Evolutionary conservation across 2,888 invertebrate species (phyloP).

Genomic region (Leuctra nigra): DNA sequence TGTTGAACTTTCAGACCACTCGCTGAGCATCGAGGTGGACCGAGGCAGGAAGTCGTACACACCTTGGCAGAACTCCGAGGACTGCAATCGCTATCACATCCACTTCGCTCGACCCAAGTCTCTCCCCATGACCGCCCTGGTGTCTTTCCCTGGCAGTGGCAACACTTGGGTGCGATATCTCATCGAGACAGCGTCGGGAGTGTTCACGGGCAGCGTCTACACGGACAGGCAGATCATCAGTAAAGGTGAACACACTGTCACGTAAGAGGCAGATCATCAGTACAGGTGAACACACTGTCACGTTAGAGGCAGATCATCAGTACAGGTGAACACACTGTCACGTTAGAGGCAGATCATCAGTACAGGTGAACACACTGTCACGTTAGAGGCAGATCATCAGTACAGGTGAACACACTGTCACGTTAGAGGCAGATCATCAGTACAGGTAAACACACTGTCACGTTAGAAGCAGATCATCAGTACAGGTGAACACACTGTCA

Average conservation of each 20-base stretch:
- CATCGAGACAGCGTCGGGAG: slow-evolving; percentile 35
- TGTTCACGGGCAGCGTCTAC: slow-evolving; percentile 37
- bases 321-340: no score
- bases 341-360: no score
- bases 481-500: no score
- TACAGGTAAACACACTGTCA: no score
- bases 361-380: no score
- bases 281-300: not conserved
- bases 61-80: slow-evolving; percentile 32
- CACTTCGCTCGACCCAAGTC: slow-evolving; percentile 33
- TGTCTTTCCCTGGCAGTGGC: slow-evolving; percentile 36
- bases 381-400: no score
- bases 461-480: no score
- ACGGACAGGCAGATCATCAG: slow-evolving; percentile 33
- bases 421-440: no score
- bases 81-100: slow-evolving; percentile 32
- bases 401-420: no score
- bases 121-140: slow-evolving; percentile 33
- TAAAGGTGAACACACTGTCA: no score
- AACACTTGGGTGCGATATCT: slow-evolving; percentile 38
- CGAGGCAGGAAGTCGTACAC: slow-evolving; percentile 26
- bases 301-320: not conserved
- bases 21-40: slow-evolving; percentile 24
- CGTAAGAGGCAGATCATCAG: no score
- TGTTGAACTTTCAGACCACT: no score